Percentiles rank a stretch among this genome's conserved stretches.
These are phyloP conservation scores for Sebastes itinus DNA, from an alignment of 2,797 vertebrate species.

Conservation along the genomic window DNA sequence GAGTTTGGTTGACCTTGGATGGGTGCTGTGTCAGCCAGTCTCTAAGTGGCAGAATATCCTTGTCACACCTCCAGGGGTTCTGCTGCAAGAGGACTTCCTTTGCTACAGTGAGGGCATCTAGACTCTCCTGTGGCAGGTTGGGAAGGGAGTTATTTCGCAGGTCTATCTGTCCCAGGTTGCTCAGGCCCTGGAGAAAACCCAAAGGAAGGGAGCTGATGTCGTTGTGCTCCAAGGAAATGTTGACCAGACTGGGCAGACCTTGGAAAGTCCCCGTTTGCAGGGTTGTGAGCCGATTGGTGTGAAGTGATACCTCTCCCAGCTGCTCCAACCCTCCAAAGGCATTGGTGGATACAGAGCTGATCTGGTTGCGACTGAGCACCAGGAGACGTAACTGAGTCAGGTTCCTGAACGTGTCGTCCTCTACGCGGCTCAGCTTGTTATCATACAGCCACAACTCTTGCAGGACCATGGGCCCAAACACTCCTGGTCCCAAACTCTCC, in stretches of 20 bases:
- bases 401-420: constrained; percentile 84
- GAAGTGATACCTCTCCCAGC: constrained; percentile 89
- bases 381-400: constrained; percentile 87
- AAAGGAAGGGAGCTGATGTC: constrained; percentile 80
- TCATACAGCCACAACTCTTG: constrained; percentile 91
- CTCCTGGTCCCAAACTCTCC: constrained; percentile 76
- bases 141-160: constrained; percentile 88
- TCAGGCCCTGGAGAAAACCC: constrained; percentile 80
- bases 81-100: constrained; percentile 84
- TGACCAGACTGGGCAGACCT: constrained; percentile 84
- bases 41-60: constrained; percentile 84
- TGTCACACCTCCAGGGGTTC: constrained; percentile 95
- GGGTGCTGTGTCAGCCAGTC: constrained; percentile 85
- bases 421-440: constrained; percentile 86
- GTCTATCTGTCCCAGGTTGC: constrained; percentile 81
- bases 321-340: constrained; percentile 87
- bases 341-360: constrained; percentile 76
- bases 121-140: constrained; percentile 82
- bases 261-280: constrained; percentile 83
- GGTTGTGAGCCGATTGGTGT: constrained; percentile 85
- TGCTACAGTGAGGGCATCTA: constrained; percentile 78
- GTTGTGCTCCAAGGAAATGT: constrained; percentile 92
- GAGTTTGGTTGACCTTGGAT: constrained; percentile 78
- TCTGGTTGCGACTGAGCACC: constrained; percentile 89
- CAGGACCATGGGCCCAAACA: constrained; percentile 88